phyloP scores from a whole-genome alignment of 2,888 invertebrate species.

The Amblyjoppa proteus region DNA sequence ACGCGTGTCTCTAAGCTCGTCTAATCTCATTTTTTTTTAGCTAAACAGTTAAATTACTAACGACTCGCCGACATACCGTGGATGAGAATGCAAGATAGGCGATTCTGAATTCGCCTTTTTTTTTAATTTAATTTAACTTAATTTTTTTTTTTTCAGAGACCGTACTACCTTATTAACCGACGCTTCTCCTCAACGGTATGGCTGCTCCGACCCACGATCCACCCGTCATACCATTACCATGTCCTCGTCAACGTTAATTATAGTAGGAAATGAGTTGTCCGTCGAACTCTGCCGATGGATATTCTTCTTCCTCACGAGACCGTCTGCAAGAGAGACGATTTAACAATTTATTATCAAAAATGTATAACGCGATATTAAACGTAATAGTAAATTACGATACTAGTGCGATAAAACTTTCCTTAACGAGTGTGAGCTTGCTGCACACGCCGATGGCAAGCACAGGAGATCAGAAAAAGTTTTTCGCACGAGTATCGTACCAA shows the following conservation, averaged over 20 bases:
- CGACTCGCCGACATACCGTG: conserved; percentile 23
- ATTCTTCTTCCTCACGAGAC: conserved; percentile 81
- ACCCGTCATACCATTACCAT: conserved; percentile 84
- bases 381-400: background rate
- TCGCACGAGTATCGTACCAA: too few species aligned
- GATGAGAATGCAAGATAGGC: background rate
- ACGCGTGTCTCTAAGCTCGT: conserved; percentile 46
- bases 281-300: conserved; percentile 83
- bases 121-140: background rate
- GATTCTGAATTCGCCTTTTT: conserved; percentile 12
- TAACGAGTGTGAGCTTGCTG: too few species aligned
- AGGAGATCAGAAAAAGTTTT: too few species aligned
- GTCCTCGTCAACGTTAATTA: conserved; percentile 83
- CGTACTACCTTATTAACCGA: conserved; percentile 26
- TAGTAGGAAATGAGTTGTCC: conserved; percentile 82
- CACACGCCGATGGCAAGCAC: too few species aligned
- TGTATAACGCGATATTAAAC: background rate
- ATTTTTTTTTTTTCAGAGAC: background rate
- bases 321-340: conserved; percentile 75
- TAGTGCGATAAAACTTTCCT: too few species aligned
- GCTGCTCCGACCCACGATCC: conserved; percentile 62
- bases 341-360: background rate
- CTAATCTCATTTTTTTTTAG: conserved; percentile 42
- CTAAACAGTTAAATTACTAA: conserved; percentile 48
- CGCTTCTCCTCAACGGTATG: conserved; percentile 32